phyloP scores from a whole-genome alignment of 2,888 invertebrate genomes.

The Halictus ligatus region DNA sequence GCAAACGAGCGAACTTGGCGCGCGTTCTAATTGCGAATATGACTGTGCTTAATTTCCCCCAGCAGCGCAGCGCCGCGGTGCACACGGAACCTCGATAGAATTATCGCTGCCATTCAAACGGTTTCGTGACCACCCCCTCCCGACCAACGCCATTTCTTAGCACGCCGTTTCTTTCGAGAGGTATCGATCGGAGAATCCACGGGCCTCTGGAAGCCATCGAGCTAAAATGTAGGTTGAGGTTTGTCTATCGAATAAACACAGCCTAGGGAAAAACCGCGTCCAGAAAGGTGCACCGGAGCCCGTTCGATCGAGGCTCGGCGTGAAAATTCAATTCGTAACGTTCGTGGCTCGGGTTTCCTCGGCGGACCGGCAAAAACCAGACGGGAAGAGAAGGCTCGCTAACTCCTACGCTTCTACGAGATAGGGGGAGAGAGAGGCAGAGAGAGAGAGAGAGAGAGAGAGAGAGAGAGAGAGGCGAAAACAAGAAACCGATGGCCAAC shows the following conservation, averaged over 20 bases:
- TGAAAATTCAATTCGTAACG: constrained; percentile 71
- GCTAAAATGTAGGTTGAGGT: background rate
- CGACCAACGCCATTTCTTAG: background rate
- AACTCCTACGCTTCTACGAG: constrained; percentile 60
- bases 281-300: background rate
- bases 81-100: constrained; percentile 63
- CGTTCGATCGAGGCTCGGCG: constrained; percentile 41
- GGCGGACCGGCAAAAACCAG: constrained; percentile 29
- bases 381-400: constrained; percentile 43
- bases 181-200: background rate
- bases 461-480: constrained; percentile 22
- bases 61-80: constrained; percentile 37
- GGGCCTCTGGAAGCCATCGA: background rate
- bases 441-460: constrained; percentile 21
- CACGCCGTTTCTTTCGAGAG: background rate
- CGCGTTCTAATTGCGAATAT: constrained; percentile 82
- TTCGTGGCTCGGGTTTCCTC: constrained; percentile 41
- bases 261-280: background rate
- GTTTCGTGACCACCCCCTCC: constrained; percentile 15
- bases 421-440: constrained; percentile 1
- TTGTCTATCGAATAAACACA: background rate
- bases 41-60: constrained; percentile 82
- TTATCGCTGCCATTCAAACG: constrained; percentile 43
- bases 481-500: constrained; percentile 72
- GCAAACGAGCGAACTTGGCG: constrained; percentile 79